These are phyloP conservation scores for Drosophila pachea DNA, from an alignment of 1,140 invertebrate species.

Conservation along the genomic window DNA sequence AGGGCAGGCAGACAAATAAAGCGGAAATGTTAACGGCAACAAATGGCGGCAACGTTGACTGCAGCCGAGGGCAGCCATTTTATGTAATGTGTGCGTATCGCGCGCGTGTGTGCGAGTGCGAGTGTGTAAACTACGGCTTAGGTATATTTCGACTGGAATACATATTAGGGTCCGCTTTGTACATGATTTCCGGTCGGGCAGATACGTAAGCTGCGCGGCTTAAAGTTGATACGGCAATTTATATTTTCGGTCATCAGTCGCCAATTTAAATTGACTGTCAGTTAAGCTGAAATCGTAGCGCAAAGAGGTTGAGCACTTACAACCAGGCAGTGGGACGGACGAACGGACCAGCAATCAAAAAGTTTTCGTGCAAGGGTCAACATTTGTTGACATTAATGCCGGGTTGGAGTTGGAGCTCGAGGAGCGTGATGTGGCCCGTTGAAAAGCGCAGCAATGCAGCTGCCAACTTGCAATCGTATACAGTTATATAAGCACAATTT, in stretches of 20 bases:
- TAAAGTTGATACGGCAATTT: conserved; percentile 70
- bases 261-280: conserved; percentile 62
- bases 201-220: conserved; percentile 48
- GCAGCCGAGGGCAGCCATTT: conserved; percentile 39
- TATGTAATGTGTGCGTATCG: conserved; percentile 10
- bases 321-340: background rate
- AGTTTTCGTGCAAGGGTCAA: conserved; percentile 27
- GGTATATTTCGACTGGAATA: conserved; percentile 27
- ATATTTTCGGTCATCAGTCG: conserved; percentile 49
- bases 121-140: conserved; percentile 9
- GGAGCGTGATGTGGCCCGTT: conserved; percentile 22
- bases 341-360: background rate
- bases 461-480: conserved; percentile 29
- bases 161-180: conserved; percentile 51
- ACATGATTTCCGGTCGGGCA: conserved; percentile 71
- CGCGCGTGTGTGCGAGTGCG: background rate
- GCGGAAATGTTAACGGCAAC: conserved; percentile 76
- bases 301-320: background rate
- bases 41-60: conserved; percentile 61
- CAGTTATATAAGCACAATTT: conserved; percentile 28
- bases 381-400: conserved; percentile 71
- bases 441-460: conserved; percentile 38
- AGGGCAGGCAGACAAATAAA: conserved; percentile 73
- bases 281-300: conserved; percentile 13
- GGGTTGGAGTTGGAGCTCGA: conserved; percentile 15